Evolutionary conservation across 2,113 vertebrate genomes (phyloP).

Genomic region (Scolopax mira): DNA sequence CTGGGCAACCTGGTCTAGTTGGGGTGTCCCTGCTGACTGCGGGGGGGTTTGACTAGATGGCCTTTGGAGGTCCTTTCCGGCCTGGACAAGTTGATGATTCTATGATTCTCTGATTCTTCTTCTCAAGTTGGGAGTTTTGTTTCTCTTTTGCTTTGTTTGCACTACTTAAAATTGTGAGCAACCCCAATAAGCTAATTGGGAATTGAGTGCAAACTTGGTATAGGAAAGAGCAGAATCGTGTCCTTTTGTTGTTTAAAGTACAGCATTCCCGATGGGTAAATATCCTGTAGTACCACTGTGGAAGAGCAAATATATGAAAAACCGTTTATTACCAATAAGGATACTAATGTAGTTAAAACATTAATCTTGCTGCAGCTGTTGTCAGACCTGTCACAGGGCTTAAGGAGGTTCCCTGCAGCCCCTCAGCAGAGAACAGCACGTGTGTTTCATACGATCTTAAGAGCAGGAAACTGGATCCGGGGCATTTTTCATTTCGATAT

Average conservation of each 20-base stretch:
- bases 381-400: background rate
- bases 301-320: slow-evolving; percentile 52
- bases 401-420: slow-evolving; percentile 25
- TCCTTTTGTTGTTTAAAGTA: slow-evolving; percentile 18
- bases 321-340: slow-evolving; percentile 48
- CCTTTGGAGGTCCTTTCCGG: too few relatives aligned
- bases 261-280: slow-evolving; percentile 31
- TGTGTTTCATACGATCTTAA: background rate
- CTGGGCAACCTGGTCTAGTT: too few relatives aligned
- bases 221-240: background rate
- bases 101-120: background rate
- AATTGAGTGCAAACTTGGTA: background rate
- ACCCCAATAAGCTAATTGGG: background rate
- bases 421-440: rapidly evolving
- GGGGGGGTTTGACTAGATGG: too few relatives aligned
- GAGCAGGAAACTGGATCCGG: slow-evolving; percentile 52
- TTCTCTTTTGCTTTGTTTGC: background rate
- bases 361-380: slow-evolving; percentile 62
- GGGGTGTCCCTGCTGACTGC: too few relatives aligned
- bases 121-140: background rate
- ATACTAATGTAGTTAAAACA: slow-evolving; percentile 34
- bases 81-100: too few relatives aligned
- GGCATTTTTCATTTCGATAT: slow-evolving; percentile 52
- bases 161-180: background rate
- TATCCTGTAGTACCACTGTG: slow-evolving; percentile 24